phyloP scores from a whole-genome alignment of 2,888 invertebrate genomes.

The Brachylomia viminalis region DNA sequence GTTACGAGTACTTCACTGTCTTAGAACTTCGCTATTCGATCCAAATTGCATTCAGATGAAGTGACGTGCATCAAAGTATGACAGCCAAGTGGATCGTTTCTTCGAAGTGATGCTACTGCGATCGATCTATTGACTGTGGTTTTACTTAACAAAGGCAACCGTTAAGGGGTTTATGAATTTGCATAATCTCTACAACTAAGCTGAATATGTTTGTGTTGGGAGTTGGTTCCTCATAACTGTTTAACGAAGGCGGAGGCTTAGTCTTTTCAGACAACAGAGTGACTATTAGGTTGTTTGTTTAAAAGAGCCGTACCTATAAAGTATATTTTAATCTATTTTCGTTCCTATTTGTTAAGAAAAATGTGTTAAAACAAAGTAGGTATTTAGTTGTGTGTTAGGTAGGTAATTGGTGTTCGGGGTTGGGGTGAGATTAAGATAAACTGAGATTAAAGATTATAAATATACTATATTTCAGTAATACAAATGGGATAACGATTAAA shows the following conservation, averaged over 20 bases:
- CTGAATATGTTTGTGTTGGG: constrained; percentile 57
- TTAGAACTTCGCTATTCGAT: background rate
- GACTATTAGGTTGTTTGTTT: background rate
- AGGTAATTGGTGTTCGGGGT: too few species aligned
- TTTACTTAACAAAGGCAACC: constrained; percentile 37
- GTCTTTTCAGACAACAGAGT: constrained; percentile 20
- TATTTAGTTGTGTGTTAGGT: background rate
- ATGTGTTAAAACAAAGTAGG: background rate
- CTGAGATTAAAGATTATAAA: too few species aligned
- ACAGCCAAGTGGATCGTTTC: background rate
- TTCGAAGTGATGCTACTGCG: constrained; percentile 28
- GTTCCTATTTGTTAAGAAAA: background rate
- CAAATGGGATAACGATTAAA: too few species aligned
- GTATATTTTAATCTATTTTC: background rate
- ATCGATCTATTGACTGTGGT: constrained; percentile 31
- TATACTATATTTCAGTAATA: too few species aligned
- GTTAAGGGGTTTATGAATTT: constrained; percentile 44
- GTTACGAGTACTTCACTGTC: background rate
- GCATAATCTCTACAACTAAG: constrained; percentile 52
- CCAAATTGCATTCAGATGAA: constrained; percentile 10
- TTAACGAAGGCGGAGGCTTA: constrained; percentile 18
- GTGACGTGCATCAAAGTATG: background rate
- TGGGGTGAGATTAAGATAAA: too few species aligned
- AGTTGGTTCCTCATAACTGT: constrained; percentile 40
- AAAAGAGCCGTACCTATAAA: background rate